Percentiles rank a stretch among this genome's conserved stretches.
Evolutionary conservation across 2,113 vertebrate species (phyloP).

Genomic region (Chlamydotis undulata): DNA sequence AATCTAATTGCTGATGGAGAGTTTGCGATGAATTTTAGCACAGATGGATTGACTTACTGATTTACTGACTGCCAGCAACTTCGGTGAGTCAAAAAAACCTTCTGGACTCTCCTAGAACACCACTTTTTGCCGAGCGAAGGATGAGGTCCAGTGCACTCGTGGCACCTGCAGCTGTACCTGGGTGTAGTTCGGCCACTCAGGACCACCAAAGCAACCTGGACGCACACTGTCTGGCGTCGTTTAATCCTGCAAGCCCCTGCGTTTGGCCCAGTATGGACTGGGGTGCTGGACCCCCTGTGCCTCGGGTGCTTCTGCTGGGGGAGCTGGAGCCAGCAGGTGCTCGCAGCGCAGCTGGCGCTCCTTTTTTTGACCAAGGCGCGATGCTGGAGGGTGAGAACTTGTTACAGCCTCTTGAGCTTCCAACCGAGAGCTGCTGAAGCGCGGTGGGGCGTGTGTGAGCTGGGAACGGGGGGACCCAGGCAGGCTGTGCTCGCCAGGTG

Average conservation of each 20-base stretch:
- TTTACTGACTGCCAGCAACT: neutral
- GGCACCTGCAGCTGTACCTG: accelerated
- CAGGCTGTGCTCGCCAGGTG: neutral
- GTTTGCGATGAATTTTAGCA: neutral
- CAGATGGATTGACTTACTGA: neutral
- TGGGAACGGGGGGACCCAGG: accelerated
- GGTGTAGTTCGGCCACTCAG: neutral
- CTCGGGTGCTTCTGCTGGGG: neutral
- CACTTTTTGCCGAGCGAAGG: neutral
- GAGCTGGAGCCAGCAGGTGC: neutral
- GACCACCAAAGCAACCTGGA: neutral
- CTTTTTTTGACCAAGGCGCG: accelerated
- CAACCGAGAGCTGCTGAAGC: neutral
- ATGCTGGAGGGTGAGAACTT: accelerated
- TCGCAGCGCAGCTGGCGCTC: accelerated
- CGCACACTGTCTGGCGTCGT: accelerated
- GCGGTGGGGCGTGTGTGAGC: accelerated
- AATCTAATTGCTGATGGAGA: neutral
- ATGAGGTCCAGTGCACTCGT: accelerated
- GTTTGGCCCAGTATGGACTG: accelerated
- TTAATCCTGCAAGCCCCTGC: neutral
- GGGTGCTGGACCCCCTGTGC: neutral
- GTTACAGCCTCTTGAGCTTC: accelerated
- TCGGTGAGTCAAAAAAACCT: neutral
- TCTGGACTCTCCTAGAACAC: neutral